Evolutionary conservation across 2,888 invertebrate genomes (phyloP), one percentile per base, ranked within the genome.

Genomic region (Caenorhabditis panamensis): DNA sequence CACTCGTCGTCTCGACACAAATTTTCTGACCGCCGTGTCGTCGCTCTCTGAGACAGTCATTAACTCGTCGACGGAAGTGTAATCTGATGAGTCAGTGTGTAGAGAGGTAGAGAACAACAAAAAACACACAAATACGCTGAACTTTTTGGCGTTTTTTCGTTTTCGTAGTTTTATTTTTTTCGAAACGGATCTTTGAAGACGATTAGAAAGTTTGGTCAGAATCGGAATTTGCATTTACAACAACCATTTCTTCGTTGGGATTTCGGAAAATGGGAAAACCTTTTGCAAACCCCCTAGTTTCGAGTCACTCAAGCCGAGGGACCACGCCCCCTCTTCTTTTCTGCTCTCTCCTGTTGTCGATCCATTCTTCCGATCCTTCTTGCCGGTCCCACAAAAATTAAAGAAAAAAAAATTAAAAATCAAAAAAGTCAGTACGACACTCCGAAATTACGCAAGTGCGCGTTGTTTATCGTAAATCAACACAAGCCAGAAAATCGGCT

Each of bases 201-300:
- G 54, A 54, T n/a, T 24, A 26, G 54, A 13, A 9, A 41, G n/a
- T n/a, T 54, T n/a, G n/a, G 24, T 3, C 11, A 5, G 49, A 49
- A 49, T 3, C 4, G 49, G 22, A n/a, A 9, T 59, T 59, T 31
- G 13, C 37, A 41, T 41, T 59, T 59, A 41, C n/a, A n/a, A 59
- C 41, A 37, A 59, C 54, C 54, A 16, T 54, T 54, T 54, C 41
- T 36, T 59, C 59, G 41, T 22, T 13, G 41, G 41, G 41, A 59
- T 5, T 22, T 41, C 11, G 13, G 59, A 59, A 59, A 20, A 41
- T 5, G 59, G 20, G 41, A 28, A 41, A 22, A n/a, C n/a, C n/a
- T n/a, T n/a, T n/a, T n/a, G n/a, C n/a, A n/a, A n/a, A n/a, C n/a
- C n/a, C n/a, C n/a, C n/a, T n/a, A n/a, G n/a, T n/a, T n/a, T n/a